These are phyloP conservation scores for Aromia moschata DNA, from an alignment of 2,888 invertebrate genomes.

Conservation along the genomic window DNA sequence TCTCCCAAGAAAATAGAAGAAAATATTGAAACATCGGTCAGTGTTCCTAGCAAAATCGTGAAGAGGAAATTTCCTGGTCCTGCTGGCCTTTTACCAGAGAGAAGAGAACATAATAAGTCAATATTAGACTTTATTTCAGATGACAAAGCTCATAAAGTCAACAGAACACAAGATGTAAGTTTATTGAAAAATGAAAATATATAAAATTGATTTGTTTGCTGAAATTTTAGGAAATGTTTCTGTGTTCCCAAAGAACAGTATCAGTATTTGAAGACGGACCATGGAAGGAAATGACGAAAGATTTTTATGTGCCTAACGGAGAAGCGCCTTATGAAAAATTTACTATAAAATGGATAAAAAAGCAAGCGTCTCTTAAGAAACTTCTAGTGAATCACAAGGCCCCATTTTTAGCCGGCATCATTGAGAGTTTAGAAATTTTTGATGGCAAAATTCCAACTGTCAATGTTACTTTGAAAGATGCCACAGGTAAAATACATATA, in stretches of 20 bases:
- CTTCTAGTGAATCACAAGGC: constrained; percentile 50
- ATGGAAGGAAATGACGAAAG: constrained; percentile 50
- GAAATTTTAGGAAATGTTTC: constrained; percentile 25
- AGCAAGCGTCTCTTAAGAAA: constrained; percentile 43
- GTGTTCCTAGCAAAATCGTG: constrained; percentile 36
- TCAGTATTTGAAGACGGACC: constrained; percentile 46
- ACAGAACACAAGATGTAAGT: constrained; percentile 16
- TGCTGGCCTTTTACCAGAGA: constrained; percentile 47
- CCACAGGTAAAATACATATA: constrained; percentile 47
- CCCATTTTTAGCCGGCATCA: constrained; percentile 55
- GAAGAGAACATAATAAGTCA: constrained; percentile 25
- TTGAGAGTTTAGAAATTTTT: constrained; percentile 49
- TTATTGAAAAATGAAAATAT: too few relatives aligned
- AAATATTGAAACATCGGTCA: constrained; percentile 5
- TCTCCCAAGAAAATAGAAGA: constrained; percentile 7
- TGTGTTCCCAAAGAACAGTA: constrained; percentile 50
- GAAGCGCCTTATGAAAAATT: constrained; percentile 46
- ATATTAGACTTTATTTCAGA: constrained; percentile 26
- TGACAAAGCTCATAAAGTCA: constrained; percentile 5
- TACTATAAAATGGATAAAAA: constrained; percentile 56
- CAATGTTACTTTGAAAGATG: constrained; percentile 52
- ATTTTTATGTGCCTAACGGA: constrained; percentile 34
- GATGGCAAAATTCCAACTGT: constrained; percentile 46
- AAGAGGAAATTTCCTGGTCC: constrained; percentile 51
- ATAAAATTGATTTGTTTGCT: too few relatives aligned